phyloP scores from a whole-genome alignment of 2,888 invertebrate genomes.

The Pyrrhosoma nymphula region DNA sequence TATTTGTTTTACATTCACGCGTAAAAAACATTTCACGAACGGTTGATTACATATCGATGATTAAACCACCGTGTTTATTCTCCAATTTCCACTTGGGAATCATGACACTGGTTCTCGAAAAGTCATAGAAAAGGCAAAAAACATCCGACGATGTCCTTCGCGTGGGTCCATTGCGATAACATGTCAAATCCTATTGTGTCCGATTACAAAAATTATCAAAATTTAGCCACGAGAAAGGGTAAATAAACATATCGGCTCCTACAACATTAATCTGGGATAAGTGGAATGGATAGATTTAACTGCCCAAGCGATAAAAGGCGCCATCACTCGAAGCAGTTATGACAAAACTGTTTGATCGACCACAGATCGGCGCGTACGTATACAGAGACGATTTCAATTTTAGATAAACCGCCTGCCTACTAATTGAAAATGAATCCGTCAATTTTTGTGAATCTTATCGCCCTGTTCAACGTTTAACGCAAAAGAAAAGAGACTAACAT shows the following conservation, averaged over 20 bases:
- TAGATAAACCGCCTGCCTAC: slow-evolving; percentile 20
- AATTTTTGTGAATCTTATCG: slow-evolving; percentile 43
- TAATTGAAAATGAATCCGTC: slow-evolving; percentile 47
- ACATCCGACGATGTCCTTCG: too few species aligned
- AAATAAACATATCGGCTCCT: background rate
- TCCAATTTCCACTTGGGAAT: too few species aligned
- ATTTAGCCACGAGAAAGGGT: too few species aligned
- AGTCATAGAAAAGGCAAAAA: too few species aligned
- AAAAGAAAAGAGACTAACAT: background rate
- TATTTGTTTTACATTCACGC: too few species aligned
- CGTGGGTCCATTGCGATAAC: too few species aligned
- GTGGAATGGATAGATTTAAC: background rate
- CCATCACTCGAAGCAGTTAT: slow-evolving; percentile 48
- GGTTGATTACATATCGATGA: too few species aligned
- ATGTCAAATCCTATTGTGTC: too few species aligned
- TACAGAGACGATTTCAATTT: slow-evolving; percentile 62
- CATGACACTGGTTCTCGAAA: too few species aligned
- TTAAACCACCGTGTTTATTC: too few species aligned
- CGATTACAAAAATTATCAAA: too few species aligned
- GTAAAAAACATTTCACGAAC: too few species aligned
- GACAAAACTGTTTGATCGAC: slow-evolving; percentile 50
- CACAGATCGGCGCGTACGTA: slow-evolving; percentile 47
- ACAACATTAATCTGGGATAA: slow-evolving; percentile 44
- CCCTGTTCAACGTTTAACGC: background rate
- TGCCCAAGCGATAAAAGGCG: slow-evolving; percentile 19